Evolutionary conservation across 1,140 invertebrate species (phyloP).

Genomic region (Trachelipus rathkii): DNA sequence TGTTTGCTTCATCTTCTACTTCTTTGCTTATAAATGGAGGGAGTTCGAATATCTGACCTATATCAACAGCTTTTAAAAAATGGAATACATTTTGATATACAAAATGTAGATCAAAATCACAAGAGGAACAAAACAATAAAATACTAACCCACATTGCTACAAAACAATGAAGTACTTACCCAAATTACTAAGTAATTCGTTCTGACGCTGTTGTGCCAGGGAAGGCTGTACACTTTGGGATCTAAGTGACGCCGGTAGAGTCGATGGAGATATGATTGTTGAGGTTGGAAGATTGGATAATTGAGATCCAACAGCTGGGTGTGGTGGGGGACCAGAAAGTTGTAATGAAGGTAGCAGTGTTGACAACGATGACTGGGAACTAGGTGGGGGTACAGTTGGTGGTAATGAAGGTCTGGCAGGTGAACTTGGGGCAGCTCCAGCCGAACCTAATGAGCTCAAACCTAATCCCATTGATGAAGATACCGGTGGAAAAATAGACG

Average conservation of each 20-base stretch:
- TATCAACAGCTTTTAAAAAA: constrained; percentile 32
- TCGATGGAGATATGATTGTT: constrained; percentile 55
- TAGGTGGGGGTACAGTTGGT: constrained; percentile 51
- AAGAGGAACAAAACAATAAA: neutral
- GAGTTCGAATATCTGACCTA: constrained; percentile 43
- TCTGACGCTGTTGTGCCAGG: constrained; percentile 32
- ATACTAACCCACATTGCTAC: neutral
- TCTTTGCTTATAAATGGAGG: constrained; percentile 65
- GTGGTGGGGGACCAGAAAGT: constrained; percentile 58
- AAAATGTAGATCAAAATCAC: neutral
- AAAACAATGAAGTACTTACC: neutral
- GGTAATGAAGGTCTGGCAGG: constrained; percentile 63
- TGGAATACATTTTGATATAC: no score
- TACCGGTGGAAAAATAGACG: constrained; percentile 46
- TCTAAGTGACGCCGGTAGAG: constrained; percentile 48
- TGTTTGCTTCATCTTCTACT: constrained; percentile 96
- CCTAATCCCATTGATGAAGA: constrained; percentile 62
- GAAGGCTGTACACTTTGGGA: constrained; percentile 37
- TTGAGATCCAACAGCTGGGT: constrained; percentile 54
- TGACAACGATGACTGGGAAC: constrained; percentile 31
- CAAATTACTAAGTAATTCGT: constrained; percentile 9
- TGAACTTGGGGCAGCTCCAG: constrained; percentile 72
- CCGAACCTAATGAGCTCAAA: constrained; percentile 61
- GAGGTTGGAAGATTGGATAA: constrained; percentile 61
- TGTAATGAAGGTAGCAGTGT: constrained; percentile 66